Conservation (phyloP, 1,140 invertebrate genomes). For the Hycleus phaleratus region DNA sequence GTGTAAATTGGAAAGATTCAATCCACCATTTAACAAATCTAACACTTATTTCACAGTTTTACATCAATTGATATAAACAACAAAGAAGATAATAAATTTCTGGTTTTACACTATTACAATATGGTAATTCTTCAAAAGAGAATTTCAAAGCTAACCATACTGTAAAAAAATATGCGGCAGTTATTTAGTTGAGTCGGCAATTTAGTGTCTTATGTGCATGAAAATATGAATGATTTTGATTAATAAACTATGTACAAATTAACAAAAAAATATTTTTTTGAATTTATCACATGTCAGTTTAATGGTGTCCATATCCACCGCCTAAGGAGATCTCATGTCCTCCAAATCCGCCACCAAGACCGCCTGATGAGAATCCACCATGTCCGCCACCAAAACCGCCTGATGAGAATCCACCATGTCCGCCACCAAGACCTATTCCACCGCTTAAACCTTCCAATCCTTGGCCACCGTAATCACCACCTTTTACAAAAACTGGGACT, state of each 20-base stretch:
- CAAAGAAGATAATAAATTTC: conserved; percentile 4
- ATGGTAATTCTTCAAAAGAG: conserved; percentile 9
- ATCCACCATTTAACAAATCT: conserved; percentile 3
- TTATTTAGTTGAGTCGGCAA: neutral
- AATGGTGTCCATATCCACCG: conserved; percentile 14
- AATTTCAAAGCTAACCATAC: conserved; percentile 8
- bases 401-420: conserved; percentile 11
- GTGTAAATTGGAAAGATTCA: neutral
- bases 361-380: neutral
- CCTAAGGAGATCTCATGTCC: conserved; percentile 11
- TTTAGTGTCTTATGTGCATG: neutral
- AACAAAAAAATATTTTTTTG: neutral
- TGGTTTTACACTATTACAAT: conserved; percentile 3
- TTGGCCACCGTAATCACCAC: conserved; percentile 20
- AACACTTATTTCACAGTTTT: conserved; percentile 7
- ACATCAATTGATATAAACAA: neutral
- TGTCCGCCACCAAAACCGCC: conserved; percentile 10
- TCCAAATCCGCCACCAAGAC: conserved; percentile 14
- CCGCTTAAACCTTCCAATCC: conserved; percentile 26
- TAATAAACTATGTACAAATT: neutral
- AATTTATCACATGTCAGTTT: neutral
- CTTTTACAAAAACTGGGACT: conserved; percentile 46
- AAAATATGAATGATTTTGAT: neutral
- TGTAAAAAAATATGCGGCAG: neutral
- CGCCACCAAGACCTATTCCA: conserved; percentile 21